Base-by-base conservation (phyloP, 1,140 invertebrate genomes). In the Dendroctonus ponderosae region DNA sequence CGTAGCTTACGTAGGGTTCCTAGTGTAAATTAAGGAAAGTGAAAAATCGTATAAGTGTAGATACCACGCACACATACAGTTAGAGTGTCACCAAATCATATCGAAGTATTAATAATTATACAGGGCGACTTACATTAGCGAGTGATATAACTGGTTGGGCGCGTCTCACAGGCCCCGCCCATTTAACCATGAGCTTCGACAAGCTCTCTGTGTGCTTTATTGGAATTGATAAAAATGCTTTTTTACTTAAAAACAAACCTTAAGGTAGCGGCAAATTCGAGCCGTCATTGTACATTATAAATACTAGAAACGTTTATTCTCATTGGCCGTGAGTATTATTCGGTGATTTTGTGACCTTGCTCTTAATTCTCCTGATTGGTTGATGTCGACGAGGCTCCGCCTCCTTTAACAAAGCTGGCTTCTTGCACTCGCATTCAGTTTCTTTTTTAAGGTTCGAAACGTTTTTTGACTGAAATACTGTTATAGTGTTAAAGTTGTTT, bases 161-260 rank as follows among this genome's bases (percentile, higher is more conserved):
- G 57, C 8, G 38, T 26, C 37, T 49, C 46, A 8, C 11, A 41
- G 12, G 46, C 58, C 12, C 42, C 8, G 38, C 53, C 37, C 49
- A 48, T 46, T 12, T 44, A 48, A 40, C 62, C 62, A 56, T 51
- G 64, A 62, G 52, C 59, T 67, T 61, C 56, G 39, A 15, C 8
- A 42, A 65, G 56, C 62, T 62, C 62, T 49, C 62, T 63, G 59
- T 65, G 62, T 69, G 75, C 75, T 76, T 76, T 71, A 76, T 76
- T 74, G 75, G 75, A 76, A 76, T 76, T 76, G 74, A 76, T 68
- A 52, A 52, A 62, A 74, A 72, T 72, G 75, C 73, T 76, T 76
- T 76, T 75, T 75, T 76, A 76, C 73, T 72, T 74, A 56, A 71
- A 74, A 66, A 72, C 60, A 67, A 67, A 62, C 7, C 26, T 26